Conservation (phyloP, 2,113 vertebrate species). For the Eretmochelys imbricata region DNA sequence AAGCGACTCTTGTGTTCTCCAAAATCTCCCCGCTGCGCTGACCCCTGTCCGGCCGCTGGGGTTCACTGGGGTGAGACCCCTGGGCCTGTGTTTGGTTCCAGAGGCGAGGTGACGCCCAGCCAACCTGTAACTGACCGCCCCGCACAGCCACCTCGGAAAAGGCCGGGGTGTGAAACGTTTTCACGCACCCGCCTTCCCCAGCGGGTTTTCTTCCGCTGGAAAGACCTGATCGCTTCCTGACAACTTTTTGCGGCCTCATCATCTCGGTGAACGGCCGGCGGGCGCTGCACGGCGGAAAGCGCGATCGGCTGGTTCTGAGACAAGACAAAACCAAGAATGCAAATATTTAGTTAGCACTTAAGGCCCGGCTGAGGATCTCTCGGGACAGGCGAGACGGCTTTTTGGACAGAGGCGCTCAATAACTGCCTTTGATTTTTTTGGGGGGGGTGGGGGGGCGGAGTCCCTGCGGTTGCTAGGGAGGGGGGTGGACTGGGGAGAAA, state of each 20-base stretch:
- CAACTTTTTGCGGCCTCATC: not conserved
- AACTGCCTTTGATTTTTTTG: slow-evolving; percentile 40
- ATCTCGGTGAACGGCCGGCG: no score
- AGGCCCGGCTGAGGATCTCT: not conserved
- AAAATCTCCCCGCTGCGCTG: not conserved
- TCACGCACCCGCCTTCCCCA: no score
- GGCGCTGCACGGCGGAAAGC: not conserved
- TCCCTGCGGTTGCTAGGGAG: not conserved
- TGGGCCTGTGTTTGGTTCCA: no score
- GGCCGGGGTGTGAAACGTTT: fast-evolving
- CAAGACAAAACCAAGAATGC: not conserved
- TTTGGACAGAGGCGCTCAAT: not conserved
- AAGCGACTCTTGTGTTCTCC: not conserved
- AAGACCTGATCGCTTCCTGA: not conserved
- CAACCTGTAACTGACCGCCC: not conserved
- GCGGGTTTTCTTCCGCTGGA: not conserved
- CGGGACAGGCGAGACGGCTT: not conserved
- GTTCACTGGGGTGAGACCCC: no score
- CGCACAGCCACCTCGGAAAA: no score
- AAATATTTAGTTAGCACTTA: not conserved
- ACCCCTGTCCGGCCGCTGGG: no score
- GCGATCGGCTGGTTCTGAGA: not conserved
- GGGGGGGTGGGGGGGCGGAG: fast-evolving
- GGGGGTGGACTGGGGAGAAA: not conserved
- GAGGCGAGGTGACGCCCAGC: no score